Conservation (phyloP, 2,113 vertebrate genomes). For the Clinocottus analis region DNA sequence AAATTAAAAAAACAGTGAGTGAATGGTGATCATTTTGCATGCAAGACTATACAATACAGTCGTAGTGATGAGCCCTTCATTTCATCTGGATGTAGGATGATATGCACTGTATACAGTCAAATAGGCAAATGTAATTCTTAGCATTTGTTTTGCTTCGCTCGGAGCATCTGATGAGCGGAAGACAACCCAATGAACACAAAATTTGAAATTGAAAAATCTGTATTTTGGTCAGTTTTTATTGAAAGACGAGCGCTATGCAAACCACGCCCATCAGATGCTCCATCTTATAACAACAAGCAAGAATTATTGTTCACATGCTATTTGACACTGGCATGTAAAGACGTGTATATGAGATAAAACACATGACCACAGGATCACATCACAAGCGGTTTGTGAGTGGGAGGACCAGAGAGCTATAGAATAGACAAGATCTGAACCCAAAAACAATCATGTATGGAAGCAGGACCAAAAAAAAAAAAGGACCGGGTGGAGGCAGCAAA, state of each 20-base stretch:
- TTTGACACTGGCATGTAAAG: constrained; percentile 57
- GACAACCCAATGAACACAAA: background rate
- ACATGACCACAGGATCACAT: constrained; percentile 56
- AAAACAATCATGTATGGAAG: constrained; percentile 2
- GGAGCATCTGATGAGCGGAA: constrained; percentile 35
- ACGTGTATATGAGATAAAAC: constrained; percentile 42
- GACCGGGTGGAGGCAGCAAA: constrained; percentile 11
- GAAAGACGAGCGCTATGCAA: background rate
- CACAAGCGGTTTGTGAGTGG: constrained; percentile 47
- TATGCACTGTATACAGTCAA: constrained; percentile 56
- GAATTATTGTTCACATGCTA: constrained; percentile 51
- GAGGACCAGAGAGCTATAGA: constrained; percentile 72
- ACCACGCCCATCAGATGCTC: constrained; percentile 42
- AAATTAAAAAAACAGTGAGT: background rate
- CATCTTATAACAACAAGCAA: constrained; percentile 43
- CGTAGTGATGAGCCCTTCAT: constrained; percentile 74
- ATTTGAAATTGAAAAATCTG: background rate
- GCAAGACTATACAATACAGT: constrained; percentile 2
- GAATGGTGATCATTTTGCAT: constrained; percentile 35
- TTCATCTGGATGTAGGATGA: constrained; percentile 73
- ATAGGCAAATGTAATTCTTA: constrained; percentile 57
- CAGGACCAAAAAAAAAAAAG: background rate
- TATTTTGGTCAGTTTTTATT: background rate
- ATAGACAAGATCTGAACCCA: constrained; percentile 59
- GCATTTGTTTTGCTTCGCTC: constrained; percentile 38